These are phyloP conservation scores for Sitta carolinensis DNA, from an alignment of 2,797 vertebrate genomes.

Conservation along the genomic window DNA sequence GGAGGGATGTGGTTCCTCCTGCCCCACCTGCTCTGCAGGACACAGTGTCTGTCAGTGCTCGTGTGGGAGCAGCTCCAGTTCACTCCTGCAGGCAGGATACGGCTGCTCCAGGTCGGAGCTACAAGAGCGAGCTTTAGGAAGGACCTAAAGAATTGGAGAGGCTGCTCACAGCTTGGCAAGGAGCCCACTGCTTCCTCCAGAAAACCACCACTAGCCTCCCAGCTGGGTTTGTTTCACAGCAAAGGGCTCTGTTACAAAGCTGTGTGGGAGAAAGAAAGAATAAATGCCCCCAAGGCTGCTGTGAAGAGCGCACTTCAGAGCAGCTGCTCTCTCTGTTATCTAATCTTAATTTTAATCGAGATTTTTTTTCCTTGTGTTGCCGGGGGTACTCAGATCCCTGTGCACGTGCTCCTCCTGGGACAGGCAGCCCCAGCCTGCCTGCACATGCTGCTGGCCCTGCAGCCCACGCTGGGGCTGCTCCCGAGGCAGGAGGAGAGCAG, in stretches of 20 bases:
- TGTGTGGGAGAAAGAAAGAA: constrained; percentile 31
- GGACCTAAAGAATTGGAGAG: not conserved
- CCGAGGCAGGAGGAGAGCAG: not conserved
- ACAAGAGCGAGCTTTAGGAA: fast-evolving
- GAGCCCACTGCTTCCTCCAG: not conserved
- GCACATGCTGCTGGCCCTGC: fast-evolving
- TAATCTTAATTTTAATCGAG: constrained; percentile 45
- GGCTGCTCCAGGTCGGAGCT: fast-evolving
- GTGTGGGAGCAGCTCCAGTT: fast-evolving
- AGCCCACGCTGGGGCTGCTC: not conserved
- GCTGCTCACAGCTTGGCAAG: not conserved
- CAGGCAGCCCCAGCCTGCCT: not conserved
- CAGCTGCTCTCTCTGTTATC: constrained; percentile 44
- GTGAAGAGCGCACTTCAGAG: constrained; percentile 23
- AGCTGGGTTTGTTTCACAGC: not conserved
- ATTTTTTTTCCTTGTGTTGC: not conserved
- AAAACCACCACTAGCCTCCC: not conserved
- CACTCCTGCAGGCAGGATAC: fast-evolving
- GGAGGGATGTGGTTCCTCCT: not conserved
- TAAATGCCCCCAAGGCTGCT: constrained; percentile 11
- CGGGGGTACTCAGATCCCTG: not conserved
- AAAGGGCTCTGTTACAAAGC: constrained; percentile 15
- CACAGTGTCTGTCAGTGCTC: fast-evolving
- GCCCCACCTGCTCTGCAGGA: not conserved
- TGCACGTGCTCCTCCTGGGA: not conserved